These are phyloP conservation scores for Leptarthrus brevirostris DNA, from an alignment of 2,888 invertebrate species.

Conservation along the genomic window DNA sequence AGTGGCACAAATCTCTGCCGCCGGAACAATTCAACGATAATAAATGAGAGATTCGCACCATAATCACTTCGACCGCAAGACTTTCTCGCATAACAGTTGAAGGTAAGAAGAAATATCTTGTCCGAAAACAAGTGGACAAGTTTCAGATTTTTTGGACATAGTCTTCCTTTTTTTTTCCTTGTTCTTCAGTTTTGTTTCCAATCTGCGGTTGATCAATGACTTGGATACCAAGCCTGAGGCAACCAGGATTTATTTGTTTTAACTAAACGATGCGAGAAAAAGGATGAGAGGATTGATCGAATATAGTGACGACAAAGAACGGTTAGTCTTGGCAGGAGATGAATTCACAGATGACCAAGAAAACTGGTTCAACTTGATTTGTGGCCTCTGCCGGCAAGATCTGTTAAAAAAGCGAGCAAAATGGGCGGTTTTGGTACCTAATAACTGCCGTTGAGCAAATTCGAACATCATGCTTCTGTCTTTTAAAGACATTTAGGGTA, in stretches of 20 bases:
- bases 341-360: background rate
- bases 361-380: conserved; percentile 45
- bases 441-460: background rate
- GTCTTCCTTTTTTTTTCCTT: background rate
- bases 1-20: background rate
- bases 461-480: background rate
- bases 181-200: background rate
- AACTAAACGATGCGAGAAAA: background rate
- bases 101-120: background rate
- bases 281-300: conserved; percentile 21
- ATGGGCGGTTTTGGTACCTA: conserved; percentile 3
- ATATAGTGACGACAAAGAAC: conserved; percentile 30
- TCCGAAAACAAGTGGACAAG: background rate
- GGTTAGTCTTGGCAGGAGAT: conserved; percentile 18
- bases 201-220: background rate
- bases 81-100: background rate
- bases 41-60: background rate
- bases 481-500: background rate
- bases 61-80: background rate
- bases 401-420: background rate
- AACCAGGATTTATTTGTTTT: background rate
- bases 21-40: background rate
- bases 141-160: background rate
- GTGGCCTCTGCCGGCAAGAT: conserved; percentile 2
- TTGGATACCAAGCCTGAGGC: background rate